These are phyloP conservation scores for Poeciliopsis prolifica DNA, from an alignment of 2,113 vertebrate species.

Conservation along the genomic window DNA sequence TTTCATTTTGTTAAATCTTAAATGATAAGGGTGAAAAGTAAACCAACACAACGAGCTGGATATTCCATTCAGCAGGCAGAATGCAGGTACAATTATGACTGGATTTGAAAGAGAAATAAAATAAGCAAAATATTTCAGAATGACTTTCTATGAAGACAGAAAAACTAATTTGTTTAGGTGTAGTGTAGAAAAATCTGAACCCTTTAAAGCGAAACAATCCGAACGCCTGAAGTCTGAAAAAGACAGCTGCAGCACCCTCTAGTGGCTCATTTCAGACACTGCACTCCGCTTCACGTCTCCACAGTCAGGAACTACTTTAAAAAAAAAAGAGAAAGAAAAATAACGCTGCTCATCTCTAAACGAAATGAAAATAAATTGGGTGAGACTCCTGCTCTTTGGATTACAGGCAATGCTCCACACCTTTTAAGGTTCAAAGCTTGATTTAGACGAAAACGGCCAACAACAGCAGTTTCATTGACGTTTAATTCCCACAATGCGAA, in stretches of 20 bases:
- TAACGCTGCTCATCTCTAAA: neutral
- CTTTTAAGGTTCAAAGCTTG: neutral
- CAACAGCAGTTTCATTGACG: too few relatives aligned
- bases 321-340: neutral
- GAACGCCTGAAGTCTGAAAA: neutral
- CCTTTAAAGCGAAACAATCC: neutral
- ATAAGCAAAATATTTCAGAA: neutral
- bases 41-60: neutral
- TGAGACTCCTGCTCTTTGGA: neutral
- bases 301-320: neutral
- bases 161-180: neutral
- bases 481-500: too few relatives aligned
- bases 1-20: too few relatives aligned
- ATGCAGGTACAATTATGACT: neutral
- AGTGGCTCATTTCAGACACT: constrained; percentile 16
- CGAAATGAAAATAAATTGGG: neutral
- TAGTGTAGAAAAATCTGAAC: neutral
- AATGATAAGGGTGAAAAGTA: neutral
- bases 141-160: neutral
- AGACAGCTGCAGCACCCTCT: constrained; percentile 19
- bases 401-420: neutral
- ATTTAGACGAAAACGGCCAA: neutral
- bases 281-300: neutral
- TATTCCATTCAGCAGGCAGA: neutral
- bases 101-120: neutral